Base-by-base conservation (phyloP, 2,888 invertebrate genomes). In the Hydrotaea diabolus region DNA sequence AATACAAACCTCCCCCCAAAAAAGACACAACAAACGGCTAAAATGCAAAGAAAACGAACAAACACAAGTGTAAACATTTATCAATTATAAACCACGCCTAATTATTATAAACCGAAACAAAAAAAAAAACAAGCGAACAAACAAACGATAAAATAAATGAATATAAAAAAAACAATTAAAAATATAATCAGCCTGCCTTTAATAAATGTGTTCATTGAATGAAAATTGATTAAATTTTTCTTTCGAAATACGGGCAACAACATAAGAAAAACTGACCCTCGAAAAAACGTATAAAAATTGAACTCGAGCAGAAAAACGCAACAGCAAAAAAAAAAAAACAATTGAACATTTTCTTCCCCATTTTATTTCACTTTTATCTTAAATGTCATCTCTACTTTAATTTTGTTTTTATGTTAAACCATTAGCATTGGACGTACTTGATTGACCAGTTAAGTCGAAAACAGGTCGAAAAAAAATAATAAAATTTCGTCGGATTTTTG, bases 11-110 rank as follows among this genome's bases (percentile, higher is more conserved):
- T n/a, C n/a, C n/a, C n/a, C n/a, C n/a, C n/a, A n/a, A n/a, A n/a
- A 62, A 26, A 31, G 11, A n/a, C 21, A 36, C 17, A 11, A 64
- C n/a, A 66, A 21, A 57, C 21, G 23, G 55, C 55, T 3, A 55
- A 21, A 21, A 23, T 13, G 39, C 36, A 31, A 59, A 66, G 21
- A 66, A 46, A 15, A 59, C 21, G 26, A 59, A 55, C 55, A 39
- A 55, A 55, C 55, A 66, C 66, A 83, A 64, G 62, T 77, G 71
- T 64, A 73, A 80, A 83, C 74, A 71, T 75, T 75, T 55, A 84
- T 81, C 84, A 81, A 84, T 84, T 81, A 81, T 49, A 57, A 83
- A 78, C 80, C 80, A 81, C 84, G 84, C 84, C 84, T 76, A 69
- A 21, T 23, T 43, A 71, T 43, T 77, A 77, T 66, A 76, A 74